Base-by-base conservation (phyloP, 2,113 vertebrate genomes). In the Alces alces region DNA sequence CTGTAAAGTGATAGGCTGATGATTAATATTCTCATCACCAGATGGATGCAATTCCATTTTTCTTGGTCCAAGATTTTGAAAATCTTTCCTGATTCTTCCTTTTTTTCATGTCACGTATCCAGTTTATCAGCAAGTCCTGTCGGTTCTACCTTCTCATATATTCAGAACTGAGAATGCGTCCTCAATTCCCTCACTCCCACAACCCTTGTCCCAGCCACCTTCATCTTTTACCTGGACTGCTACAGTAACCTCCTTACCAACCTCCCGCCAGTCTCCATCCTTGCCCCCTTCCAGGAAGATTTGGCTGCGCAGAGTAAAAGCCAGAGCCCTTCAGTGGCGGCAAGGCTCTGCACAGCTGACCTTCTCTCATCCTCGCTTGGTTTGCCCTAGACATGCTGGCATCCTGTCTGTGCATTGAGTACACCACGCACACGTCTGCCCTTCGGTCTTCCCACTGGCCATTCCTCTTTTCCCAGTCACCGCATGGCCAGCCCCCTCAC, bases 81-180 rank as follows among this genome's bases (percentile, higher is more conserved):
- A 70, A 25, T 86, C 90, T 91, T 79, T 28, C 27, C 58, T 79
- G 27, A 66, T 47, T 90, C 57, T 84, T 27, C 39, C 23, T 64
- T 84, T 39, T n/a, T 55, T 21, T 86, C 47, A 19, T 4, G n/a
- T 7, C 19, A 16, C 9, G 3, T 33, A 17, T 52, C 33, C 28
- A 64, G 15, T 82, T 86, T 45, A 10, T 58, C 36, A 25, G 25
- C 64, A 54, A 54, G 33, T 93, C 54, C 52, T 45, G 0, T 23
- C 7, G 36, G n/a, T 60, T 66, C 61, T 90, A 3, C 25, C 57
- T 57, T 50, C 36, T 8, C 8, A 4, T 50, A 2, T 15, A 25
- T 28, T 87, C 25, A n/a, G 43, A 90, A 54, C 13, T 23, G 47
- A 73, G 66, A 52, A 1, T 14, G 43, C 19, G 30, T 86, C 30